Evolutionary conservation across 2,888 invertebrate genomes (phyloP), one percentile per base, ranked within the genome.

Genomic region (Sarcophaga carnaria): DNA sequence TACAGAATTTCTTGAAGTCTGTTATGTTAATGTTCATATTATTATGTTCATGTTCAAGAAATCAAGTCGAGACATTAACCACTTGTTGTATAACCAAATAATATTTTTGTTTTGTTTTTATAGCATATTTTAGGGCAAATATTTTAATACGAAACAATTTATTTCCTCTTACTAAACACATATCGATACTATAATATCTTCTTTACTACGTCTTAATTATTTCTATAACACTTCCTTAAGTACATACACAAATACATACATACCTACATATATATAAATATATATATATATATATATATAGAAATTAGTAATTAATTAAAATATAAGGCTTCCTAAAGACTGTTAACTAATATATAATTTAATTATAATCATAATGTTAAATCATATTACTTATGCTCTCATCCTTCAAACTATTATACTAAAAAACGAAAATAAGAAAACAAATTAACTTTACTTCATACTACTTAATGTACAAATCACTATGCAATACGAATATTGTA

Each of bases 251-350:
- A 14, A 49, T 49, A 49, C 14, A 49, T 49, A 49, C 49, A 49
- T 49, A 49, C 14, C 14, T 49, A 49, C 14, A 14, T 49, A 49
- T 14, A 11, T 14, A 4, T 0, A 49, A 11, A 49, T 3, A 49
- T 49, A 11, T 49, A 10, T 49, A 3, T 3, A 49, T 14, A 12
- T 12, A 62, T 49, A 49, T 14, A 17, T 54, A 12, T 54, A 54
- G 14, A 54, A 54, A 54, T 17, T 54, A 54, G 17, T 74, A 64
- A 79, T 69, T 76, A 74, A 62, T 83, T 67, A 63, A 4, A 67
- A 83, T 71, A 66, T 84, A 84, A 87, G 84, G 87, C 84, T 87
- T 87, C 84, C 87, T 82, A 84, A 87, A 87, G 87, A 87, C 87
- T 87, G 87, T 87, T 87, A 87, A 84, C 87, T 87, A 86, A 77